Conservation (phyloP, 2,797 vertebrate genomes). For the Pipistrellus kuhlii region DNA sequence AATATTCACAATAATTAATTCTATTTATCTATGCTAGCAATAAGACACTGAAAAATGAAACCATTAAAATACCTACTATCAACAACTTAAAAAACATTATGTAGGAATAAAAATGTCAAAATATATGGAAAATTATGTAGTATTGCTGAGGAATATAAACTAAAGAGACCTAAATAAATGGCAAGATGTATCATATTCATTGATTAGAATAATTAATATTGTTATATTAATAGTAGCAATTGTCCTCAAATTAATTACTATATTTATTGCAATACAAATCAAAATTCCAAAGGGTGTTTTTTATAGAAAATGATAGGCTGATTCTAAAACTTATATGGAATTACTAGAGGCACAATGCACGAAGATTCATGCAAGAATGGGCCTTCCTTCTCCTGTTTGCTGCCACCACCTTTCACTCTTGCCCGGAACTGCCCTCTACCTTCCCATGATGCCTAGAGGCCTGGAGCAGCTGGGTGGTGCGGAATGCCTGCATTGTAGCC, state of each 20-base stretch:
- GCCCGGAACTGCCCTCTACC: too few relatives aligned
- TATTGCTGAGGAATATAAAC: not conserved
- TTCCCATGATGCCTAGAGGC: too few relatives aligned
- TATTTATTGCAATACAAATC: not conserved
- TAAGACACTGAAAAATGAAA: not conserved
- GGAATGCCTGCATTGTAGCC: too few relatives aligned
- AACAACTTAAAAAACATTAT: not conserved
- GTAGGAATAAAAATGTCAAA: not conserved
- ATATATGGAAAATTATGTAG: not conserved
- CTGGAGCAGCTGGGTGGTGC: too few relatives aligned
- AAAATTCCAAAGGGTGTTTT: not conserved
- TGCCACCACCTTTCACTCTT: accelerated
- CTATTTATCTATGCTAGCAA: not conserved
- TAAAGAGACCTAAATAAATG: not conserved
- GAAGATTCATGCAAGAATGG: too few relatives aligned
- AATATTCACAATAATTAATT: not conserved
- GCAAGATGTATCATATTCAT: not conserved
- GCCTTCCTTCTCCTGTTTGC: too few relatives aligned
- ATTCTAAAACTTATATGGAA: not conserved
- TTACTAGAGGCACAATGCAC: too few relatives aligned
- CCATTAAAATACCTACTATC: not conserved
- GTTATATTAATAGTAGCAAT: accelerated
- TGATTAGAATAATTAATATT: not conserved
- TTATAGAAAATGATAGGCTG: not conserved
- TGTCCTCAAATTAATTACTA: not conserved